phyloP scores from a whole-genome alignment of 2,888 invertebrate species.

The Nysson spinosus region DNA sequence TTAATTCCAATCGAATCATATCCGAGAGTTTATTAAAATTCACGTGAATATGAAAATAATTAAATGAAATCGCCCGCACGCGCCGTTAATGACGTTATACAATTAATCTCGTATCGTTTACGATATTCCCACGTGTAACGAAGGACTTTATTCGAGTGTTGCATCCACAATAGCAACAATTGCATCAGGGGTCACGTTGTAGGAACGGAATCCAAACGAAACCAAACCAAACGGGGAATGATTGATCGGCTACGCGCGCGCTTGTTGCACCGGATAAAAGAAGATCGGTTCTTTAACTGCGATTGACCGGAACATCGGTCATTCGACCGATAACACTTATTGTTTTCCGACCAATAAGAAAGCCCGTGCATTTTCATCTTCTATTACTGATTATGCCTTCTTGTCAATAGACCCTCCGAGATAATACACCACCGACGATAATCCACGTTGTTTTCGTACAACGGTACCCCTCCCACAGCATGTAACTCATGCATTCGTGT shows the following conservation, averaged over 20 bases:
- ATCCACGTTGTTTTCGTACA: conserved; percentile 40
- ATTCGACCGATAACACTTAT: conserved; percentile 25
- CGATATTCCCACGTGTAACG: too few relatives aligned
- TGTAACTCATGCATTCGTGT: conserved; percentile 14
- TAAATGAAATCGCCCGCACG: too few relatives aligned
- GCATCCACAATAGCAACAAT: conserved; percentile 27
- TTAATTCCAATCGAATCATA: too few relatives aligned
- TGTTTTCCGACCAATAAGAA: conserved; percentile 25
- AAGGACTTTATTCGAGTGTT: not conserved
- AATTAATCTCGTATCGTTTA: too few relatives aligned
- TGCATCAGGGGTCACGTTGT: conserved; percentile 58
- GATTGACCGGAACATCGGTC: conserved; percentile 13
- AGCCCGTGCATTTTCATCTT: conserved; percentile 30
- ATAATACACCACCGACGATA: conserved; percentile 40
- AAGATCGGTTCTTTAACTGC: not conserved
- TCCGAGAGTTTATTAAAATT: too few relatives aligned
- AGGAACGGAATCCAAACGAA: conserved; percentile 2
- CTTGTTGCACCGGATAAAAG: not conserved
- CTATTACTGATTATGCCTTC: conserved; percentile 29
- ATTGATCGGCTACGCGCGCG: not conserved
- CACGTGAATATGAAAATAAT: too few relatives aligned
- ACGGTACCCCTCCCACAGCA: conserved; percentile 6
- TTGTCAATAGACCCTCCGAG: conserved; percentile 45
- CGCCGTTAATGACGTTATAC: too few relatives aligned
- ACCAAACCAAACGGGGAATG: not conserved